These are phyloP conservation scores for Sinocyclocheilus rhinocerous DNA, from an alignment of 2,113 vertebrate species.

Conservation along the genomic window DNA sequence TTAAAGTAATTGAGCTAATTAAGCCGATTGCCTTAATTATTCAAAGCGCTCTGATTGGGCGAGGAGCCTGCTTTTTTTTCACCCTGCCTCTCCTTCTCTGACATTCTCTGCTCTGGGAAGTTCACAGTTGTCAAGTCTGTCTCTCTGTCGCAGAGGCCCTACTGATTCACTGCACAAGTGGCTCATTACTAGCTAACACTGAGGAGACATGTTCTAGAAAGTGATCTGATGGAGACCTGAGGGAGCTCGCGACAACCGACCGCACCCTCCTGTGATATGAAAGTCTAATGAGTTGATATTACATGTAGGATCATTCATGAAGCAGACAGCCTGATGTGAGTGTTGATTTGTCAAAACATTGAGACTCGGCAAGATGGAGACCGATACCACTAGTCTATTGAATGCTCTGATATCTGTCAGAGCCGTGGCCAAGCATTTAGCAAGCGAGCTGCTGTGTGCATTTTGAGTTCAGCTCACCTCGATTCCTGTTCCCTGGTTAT, in stretches of 20 bases:
- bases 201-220: constrained; percentile 38
- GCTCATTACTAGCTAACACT: constrained; percentile 26
- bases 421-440: not conserved
- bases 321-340: not conserved
- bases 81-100: constrained; percentile 29
- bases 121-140: constrained; percentile 58
- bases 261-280: not conserved
- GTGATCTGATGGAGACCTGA: constrained; percentile 34
- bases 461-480: not conserved
- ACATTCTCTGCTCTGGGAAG: constrained; percentile 51
- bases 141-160: constrained; percentile 35
- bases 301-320: not conserved
- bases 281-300: constrained; percentile 19
- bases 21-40: constrained; percentile 75
- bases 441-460: not conserved
- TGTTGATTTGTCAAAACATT: not conserved
- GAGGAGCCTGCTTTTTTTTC: constrained; percentile 54
- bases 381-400: not conserved
- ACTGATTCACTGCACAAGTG: constrained; percentile 34
- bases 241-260: not conserved
- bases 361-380: not conserved
- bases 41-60: constrained; percentile 70
- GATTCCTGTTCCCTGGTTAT: not conserved
- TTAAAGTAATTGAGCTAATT: constrained; percentile 76
- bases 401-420: not conserved